Percentiles rank a stretch among this genome's conserved stretches.
phyloP scores from a whole-genome alignment of 2,797 vertebrate species.

The Hybognathus amarus region DNA sequence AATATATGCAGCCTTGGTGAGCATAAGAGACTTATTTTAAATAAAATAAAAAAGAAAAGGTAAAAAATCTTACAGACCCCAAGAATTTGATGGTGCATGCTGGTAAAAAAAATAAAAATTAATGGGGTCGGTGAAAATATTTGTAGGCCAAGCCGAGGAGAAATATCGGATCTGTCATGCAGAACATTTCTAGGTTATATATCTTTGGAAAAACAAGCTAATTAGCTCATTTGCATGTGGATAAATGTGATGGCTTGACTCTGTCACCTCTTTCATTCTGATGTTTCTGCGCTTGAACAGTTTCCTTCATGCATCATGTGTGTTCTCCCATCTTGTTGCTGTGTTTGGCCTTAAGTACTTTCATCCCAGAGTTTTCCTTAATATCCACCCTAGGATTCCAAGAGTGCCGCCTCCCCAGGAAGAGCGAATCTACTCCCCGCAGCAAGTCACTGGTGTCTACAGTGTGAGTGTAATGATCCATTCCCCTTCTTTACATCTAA shows the following conservation, averaged over 20 bases:
- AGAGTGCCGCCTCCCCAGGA: constrained; percentile 77
- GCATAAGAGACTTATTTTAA: no score
- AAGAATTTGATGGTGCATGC: no score
- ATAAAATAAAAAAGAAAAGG: no score
- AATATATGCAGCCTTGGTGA: no score
- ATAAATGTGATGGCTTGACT: constrained; percentile 4
- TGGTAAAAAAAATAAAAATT: no score
- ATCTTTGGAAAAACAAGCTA: neutral
- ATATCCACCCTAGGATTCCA: constrained; percentile 74
- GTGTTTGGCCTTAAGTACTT: constrained; percentile 60
- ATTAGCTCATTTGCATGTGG: constrained; percentile 5
- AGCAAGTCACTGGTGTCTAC: constrained; percentile 79
- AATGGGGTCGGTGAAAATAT: neutral
- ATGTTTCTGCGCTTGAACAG: constrained; percentile 15
- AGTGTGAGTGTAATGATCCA: constrained; percentile 74
- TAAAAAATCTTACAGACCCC: no score
- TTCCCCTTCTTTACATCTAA: neutral
- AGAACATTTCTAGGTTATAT: neutral
- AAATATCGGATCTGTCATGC: neutral
- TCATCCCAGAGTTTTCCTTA: constrained; percentile 74
- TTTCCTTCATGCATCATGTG: constrained; percentile 43
- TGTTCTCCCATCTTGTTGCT: constrained; percentile 57
- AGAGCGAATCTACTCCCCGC: constrained; percentile 78
- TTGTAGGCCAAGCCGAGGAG: no score
- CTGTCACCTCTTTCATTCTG: neutral